A percentile compares a stretch with the other conserved stretches of the same genome.
Evolutionary conservation across 2,797 vertebrate genomes (phyloP).

Genomic region (Iguana delicatissima): DNA sequence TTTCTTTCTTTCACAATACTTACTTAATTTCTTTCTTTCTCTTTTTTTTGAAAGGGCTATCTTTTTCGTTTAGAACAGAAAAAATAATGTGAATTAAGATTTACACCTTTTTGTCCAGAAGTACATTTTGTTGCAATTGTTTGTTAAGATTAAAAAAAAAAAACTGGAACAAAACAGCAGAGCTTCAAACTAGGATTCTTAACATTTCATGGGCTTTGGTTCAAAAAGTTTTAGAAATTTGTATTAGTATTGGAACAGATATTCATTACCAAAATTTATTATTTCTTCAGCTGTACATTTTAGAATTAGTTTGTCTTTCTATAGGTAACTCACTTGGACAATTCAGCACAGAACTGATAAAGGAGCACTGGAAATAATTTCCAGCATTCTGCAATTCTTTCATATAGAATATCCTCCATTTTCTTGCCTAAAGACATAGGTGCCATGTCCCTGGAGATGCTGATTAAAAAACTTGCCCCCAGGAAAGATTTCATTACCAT

Average conservation of each 20-base stretch:
- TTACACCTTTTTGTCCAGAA: neutral
- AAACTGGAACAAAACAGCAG: neutral
- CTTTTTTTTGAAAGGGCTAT: neutral
- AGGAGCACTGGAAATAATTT: neutral
- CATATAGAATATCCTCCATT: neutral
- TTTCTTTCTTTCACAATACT: neutral
- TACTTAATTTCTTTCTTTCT: neutral
- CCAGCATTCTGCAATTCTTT: neutral
- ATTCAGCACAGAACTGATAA: neutral
- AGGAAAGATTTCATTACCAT: neutral
- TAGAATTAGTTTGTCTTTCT: neutral
- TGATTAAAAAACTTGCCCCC: neutral
- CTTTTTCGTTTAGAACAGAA: neutral
- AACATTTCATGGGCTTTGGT: neutral
- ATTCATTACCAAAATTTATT: neutral
- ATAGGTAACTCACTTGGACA: neutral
- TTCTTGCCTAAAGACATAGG: neutral
- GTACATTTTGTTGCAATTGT: too few relatives aligned
- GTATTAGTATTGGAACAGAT: neutral
- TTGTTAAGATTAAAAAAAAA: neutral
- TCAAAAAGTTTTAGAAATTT: conserved; percentile 7
- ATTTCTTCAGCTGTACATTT: neutral
- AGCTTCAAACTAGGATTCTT: neutral
- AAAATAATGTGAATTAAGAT: too few relatives aligned
- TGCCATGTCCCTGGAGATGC: neutral